Evolutionary conservation across 2,888 invertebrate species (phyloP), one percentile per base, ranked within the genome.

Genomic region (Linnaemya tessellans): DNA sequence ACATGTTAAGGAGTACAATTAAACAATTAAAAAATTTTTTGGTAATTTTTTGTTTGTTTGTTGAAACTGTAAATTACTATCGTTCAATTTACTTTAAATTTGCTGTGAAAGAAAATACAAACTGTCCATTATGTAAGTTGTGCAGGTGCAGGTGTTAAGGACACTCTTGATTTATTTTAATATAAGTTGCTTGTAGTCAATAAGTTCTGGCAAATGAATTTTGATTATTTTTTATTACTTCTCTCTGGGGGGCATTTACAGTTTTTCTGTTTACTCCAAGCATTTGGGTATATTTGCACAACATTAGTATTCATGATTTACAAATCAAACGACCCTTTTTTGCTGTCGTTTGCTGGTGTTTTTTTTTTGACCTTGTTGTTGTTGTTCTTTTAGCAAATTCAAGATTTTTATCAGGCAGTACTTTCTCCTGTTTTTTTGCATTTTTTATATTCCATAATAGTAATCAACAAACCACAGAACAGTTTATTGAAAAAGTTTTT

Each of bases 401-500:
- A 35, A 82, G 71, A 82, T 71, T 77, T 82, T 78, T 71, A 77
- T 82, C 77, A 41, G n/a, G 1, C 11, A 3, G 30, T 41, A 20
- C 43, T 71, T 60, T 60, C 7, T 7, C 20, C 70, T 20, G 62
- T 20, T 56, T 41, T 22, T 73, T 60, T 13, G n/a, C 13, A 7
- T 64, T 56, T 70, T 70, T 56, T 78, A 22, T 71, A 18, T 73
- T 13, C 20, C 22, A 3, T 56, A 35, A 54, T 71, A 70, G 68
- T 71, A 74, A 70, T 75, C 81, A 81, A 46, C 54, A 38, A 60
- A 79, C 74, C 71, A 74, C 78, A 85, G 60, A 67, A 43, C 74
- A 79, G 79, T 85, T 82, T 84, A 82, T 82, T 85, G 78, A 85
- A 85, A 85, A 85, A 82, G 58, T 82, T 85, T 82, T 84, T 77